Conservation (phyloP, 2,888 invertebrate genomes). For the Caenorhabditis sp. region DNA sequence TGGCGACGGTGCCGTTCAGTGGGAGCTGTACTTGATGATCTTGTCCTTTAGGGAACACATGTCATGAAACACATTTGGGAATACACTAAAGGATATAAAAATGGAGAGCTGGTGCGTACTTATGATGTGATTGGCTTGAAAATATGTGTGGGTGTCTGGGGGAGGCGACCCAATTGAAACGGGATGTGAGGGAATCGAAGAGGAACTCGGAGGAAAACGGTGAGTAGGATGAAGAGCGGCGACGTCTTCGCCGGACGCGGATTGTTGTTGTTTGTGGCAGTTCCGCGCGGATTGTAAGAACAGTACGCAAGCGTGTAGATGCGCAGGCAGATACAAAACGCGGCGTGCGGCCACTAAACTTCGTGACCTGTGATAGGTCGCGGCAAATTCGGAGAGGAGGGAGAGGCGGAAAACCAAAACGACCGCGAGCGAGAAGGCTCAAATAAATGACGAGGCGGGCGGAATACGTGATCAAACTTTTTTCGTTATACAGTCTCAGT, state of each 20-base stretch:
- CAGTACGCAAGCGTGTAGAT: constrained; percentile 42
- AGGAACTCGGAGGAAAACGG: constrained; percentile 24
- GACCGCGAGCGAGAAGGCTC: constrained; percentile 36
- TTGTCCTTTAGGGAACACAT: constrained; percentile 1
- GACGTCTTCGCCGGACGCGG: constrained; percentile 52
- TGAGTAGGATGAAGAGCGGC: constrained; percentile 35
- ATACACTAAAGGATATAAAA: background rate
- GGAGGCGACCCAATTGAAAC: background rate
- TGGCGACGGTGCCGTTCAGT: constrained; percentile 26
- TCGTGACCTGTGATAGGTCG: constrained; percentile 56
- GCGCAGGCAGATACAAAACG: constrained; percentile 54
- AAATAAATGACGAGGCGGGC: constrained; percentile 60
- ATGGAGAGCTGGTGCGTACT: background rate
- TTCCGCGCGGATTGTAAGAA: constrained; percentile 48
- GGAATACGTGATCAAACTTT: constrained; percentile 61
- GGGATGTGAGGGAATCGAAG: background rate
- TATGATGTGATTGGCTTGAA: background rate
- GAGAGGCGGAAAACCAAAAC: constrained; percentile 54
- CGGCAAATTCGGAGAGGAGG: constrained; percentile 53
- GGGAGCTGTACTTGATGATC: background rate
- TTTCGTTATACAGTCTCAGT: constrained; percentile 45
- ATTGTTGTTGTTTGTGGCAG: constrained; percentile 53
- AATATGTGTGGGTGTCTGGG: too few relatives aligned
- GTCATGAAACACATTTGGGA: background rate
- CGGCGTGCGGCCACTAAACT: constrained; percentile 55